Evolutionary conservation across 2,888 invertebrate genomes (phyloP), one percentile per base, ranked within the genome.

Genomic region (Cephonodes hylas): DNA sequence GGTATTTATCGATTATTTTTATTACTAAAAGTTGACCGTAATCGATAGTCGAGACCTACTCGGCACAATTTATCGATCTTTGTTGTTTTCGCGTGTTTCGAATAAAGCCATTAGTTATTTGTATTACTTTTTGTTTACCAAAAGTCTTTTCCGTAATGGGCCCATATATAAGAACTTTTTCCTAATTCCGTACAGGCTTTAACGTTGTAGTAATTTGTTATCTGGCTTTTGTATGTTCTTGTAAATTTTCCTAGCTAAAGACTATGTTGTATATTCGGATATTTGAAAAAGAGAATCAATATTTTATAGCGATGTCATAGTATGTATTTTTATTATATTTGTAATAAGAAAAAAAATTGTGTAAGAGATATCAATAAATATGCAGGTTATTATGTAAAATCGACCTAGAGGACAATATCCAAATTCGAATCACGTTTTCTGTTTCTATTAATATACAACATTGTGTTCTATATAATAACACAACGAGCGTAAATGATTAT

Each of bases 71-170:
- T 70, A 67, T 67, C 56, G 59, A 44, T 67, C 68, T 64, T 74
- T 78, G 53, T 77, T 74, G 69, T 72, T 72, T 76, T 72, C 59
- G 66, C 69, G 68, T 71, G 72, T 75, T 80, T 74, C 72, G 74
- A 74, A 73, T 74, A 63, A 65, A 60, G 74, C 78, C 78, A 80
- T 82, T 79, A 75, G 72, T 73, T 77, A 71, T 53, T 31, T 31
- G 53, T 74, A 67, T 70, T 64, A 56, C 62, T 66, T 67, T 68
- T 69, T 66, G 69, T 69, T 66, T 65, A 64, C 65, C 66, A 67
- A 72, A 65, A 71, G 65, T 60, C 74, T 73, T 67, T 63, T 42
- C 15, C 42, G 62, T 71, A 75, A 75, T 68, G 65, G 68, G 48
- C 60, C 59, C 62, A 67, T 67, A 68, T 63, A 66, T 74, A 69